Evolutionary conservation across 2,797 vertebrate genomes (phyloP), one percentile per base, ranked within the genome.

Genomic region (Chloroceryle inda): DNA sequence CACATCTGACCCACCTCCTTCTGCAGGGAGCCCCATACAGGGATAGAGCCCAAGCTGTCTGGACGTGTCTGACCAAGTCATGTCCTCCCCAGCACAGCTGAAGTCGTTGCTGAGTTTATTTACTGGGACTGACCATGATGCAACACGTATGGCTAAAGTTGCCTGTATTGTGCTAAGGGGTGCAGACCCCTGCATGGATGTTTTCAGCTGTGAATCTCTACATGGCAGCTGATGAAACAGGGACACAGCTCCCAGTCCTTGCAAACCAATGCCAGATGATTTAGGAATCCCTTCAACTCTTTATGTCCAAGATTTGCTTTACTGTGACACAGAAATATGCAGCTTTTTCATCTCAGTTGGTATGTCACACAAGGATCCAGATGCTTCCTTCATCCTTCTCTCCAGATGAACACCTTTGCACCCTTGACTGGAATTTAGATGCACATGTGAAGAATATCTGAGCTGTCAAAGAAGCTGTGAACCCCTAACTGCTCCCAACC

Each of bases 371-470:
- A 40, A 40, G 38, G 82, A 6, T 35, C 26, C 38, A 23, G 55
- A 53, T 24, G 44, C 20, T 45, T 45, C 44, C 26, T 78, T 40
- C 52, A 80, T 87, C 44, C 3, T 0, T 74, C 61, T 49, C 40
- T 71, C 56, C 44, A 69, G 67, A 35, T 42, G 26, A 81, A 68
- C 42, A 42, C 24, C 35, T 80, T 2, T 58, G 33, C 58, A 44
- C 0, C 0, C 17, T 63, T 2, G 8, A 38, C 12, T 33, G 64
- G 68, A 68, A 94, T 64, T 64, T n/a, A 81, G 69, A 50, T 12
- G 10, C 33, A 68, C 29, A 35, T 0, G 0, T 5, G 13, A 0
- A 0, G 80, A 93, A 74, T 29, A 56, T 40, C 75, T 42, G 53
- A 73, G 40, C 24, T 2, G 3, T 26, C 35, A 62, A 74, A 59